Evolutionary conservation across 2,113 vertebrate genomes (phyloP).

Genomic region (Acanthochromis polyacanthus): DNA sequence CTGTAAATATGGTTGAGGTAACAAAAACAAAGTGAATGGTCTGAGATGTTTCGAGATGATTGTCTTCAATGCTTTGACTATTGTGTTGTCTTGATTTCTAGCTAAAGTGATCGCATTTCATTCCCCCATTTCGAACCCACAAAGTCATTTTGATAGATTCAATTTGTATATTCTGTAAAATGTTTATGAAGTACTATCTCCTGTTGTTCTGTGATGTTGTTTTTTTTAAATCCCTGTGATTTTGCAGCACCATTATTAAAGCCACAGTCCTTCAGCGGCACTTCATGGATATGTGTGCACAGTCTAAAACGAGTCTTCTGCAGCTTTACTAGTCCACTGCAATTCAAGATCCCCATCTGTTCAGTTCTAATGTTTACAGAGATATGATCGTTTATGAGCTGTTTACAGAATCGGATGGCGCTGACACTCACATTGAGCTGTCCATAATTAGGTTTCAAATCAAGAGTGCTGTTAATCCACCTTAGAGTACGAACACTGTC

Average conservation of each 20-base stretch:
- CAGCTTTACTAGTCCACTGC: conserved; percentile 58
- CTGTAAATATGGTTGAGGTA: conserved; percentile 71
- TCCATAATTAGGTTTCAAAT: conserved; percentile 61
- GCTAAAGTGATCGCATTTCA: conserved; percentile 60
- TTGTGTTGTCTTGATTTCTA: conserved; percentile 76
- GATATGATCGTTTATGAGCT: conserved; percentile 47
- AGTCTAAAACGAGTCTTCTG: conserved; percentile 47
- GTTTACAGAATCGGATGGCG: conserved; percentile 58
- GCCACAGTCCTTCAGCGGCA: conserved; percentile 47
- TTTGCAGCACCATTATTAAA: conserved; percentile 62
- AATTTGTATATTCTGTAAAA: conserved; percentile 76
- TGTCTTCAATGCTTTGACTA: conserved; percentile 71
- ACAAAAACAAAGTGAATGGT: conserved; percentile 11
- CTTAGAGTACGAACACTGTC: conserved; percentile 42
- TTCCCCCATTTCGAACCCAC: conserved; percentile 30
- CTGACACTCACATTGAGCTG: conserved; percentile 65
- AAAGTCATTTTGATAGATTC: conserved; percentile 70
- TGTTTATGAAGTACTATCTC: conserved; percentile 74
- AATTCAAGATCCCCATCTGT: conserved; percentile 50
- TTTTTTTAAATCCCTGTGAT: conserved; percentile 66
- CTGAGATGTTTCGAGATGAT: conserved; percentile 63
- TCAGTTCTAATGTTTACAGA: conserved; percentile 73
- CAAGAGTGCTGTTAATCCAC: conserved; percentile 52
- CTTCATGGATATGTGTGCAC: conserved; percentile 50
- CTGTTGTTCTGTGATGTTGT: conserved; percentile 75